Percentiles rank a stretch among this genome's conserved stretches.
These are phyloP conservation scores for Cydia fagiglandana DNA, from an alignment of 1,140 invertebrate genomes.

Conservation along the genomic window DNA sequence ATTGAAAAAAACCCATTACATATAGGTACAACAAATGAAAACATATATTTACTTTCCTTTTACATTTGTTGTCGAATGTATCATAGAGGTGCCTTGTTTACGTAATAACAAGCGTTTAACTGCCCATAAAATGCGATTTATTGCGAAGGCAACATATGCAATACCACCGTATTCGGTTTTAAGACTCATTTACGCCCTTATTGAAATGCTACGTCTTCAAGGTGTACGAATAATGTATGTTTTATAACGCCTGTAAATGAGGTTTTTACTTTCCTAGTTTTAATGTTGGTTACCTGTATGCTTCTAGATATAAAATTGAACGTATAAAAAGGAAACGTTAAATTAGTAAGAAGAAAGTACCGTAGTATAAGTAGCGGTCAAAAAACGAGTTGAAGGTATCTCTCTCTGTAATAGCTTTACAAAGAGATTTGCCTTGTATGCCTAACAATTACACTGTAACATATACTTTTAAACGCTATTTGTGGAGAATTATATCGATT, in stretches of 20 bases:
- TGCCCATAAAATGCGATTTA: slow-evolving; percentile 62
- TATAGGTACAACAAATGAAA: not conserved
- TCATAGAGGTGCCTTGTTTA: slow-evolving; percentile 46
- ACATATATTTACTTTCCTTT: slow-evolving; percentile 43
- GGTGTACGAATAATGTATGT: not conserved
- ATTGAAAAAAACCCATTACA: not conserved
- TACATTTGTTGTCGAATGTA: slow-evolving; percentile 45
- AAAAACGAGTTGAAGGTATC: too few relatives aligned
- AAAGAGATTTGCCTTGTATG: too few relatives aligned
- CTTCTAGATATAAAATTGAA: too few relatives aligned
- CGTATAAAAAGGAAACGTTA: too few relatives aligned
- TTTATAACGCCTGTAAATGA: not conserved
- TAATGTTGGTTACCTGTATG: too few relatives aligned
- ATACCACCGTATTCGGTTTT: slow-evolving; percentile 37
- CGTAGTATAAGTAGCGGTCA: too few relatives aligned
- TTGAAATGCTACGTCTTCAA: slow-evolving; percentile 30
- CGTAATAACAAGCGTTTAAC: slow-evolving; percentile 58
- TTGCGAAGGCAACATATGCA: slow-evolving; percentile 45
- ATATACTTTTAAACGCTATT: too few relatives aligned
- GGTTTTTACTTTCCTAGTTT: not conserved
- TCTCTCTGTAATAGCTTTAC: too few relatives aligned
- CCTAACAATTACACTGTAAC: too few relatives aligned
- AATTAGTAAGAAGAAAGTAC: too few relatives aligned
- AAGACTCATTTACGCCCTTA: slow-evolving; percentile 27
- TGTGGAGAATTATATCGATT: too few relatives aligned